Conservation (phyloP, 2,113 vertebrate species). For the Callipepla californica region DNA sequence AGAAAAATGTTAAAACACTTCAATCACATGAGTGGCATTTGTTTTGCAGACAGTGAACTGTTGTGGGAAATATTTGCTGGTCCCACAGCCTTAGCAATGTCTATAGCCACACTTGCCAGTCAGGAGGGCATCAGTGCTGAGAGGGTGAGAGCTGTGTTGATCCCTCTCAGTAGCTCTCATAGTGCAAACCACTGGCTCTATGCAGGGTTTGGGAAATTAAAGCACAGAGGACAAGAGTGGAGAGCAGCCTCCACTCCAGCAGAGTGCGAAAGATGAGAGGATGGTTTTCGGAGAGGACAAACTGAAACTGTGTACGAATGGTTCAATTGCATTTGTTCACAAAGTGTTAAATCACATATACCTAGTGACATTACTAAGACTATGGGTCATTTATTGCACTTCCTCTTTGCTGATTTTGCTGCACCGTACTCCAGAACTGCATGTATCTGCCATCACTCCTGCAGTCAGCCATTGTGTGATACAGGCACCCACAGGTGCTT, state of each 20-base stretch:
- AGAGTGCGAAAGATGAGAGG: neutral
- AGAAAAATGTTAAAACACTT: neutral
- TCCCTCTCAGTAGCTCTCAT: neutral
- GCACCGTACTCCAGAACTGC: neutral
- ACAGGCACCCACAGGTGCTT: neutral
- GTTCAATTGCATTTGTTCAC: neutral
- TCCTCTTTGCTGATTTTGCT: neutral
- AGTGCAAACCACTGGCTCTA: neutral
- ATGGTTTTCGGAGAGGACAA: neutral
- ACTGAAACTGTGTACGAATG: neutral
- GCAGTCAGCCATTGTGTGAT: too few species aligned
- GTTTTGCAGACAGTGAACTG: neutral
- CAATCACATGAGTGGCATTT: neutral
- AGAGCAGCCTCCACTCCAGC: neutral
- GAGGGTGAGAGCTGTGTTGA: neutral
- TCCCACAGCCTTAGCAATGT: neutral
- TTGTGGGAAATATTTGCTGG: neutral
- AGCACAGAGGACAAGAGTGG: neutral
- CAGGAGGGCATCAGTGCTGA: neutral
- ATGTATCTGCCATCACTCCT: neutral
- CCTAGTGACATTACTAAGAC: neutral
- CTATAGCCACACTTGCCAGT: neutral
- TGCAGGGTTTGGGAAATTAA: neutral
- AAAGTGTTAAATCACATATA: neutral
- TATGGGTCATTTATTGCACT: fast-evolving